Percentiles rank a stretch among this genome's conserved stretches.
These are phyloP conservation scores for Desoria tigrina DNA, from an alignment of 2,888 invertebrate genomes.

Conservation along the genomic window DNA sequence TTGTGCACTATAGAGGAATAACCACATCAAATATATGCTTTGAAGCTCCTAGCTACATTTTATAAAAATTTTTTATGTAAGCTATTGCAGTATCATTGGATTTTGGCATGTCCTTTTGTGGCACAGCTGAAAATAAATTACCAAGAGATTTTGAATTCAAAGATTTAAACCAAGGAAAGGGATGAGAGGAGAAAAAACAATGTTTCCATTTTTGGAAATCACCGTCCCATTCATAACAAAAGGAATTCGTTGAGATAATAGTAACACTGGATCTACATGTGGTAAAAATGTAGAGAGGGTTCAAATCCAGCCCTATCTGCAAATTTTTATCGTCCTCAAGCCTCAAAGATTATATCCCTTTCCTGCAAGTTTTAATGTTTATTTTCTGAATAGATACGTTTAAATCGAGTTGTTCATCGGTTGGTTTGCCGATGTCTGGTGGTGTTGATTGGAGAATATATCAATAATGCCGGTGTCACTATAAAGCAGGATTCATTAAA, in stretches of 20 bases:
- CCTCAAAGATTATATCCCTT: neutral
- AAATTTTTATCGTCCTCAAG: slow-evolving; percentile 8
- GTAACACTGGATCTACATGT: slow-evolving; percentile 14
- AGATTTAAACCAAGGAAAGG: too few relatives aligned
- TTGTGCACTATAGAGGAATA: too few relatives aligned
- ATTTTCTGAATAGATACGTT: neutral
- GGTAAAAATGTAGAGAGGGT: neutral
- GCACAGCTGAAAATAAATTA: slow-evolving; percentile 45
- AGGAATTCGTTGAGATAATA: slow-evolving; percentile 23
- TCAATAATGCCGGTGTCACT: slow-evolving; percentile 16
- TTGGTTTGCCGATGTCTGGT: neutral
- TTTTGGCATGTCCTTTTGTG: slow-evolving; percentile 35
- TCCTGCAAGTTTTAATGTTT: too few relatives aligned
- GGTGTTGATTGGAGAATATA: slow-evolving; percentile 20
- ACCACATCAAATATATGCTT: too few relatives aligned
- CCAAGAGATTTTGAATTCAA: slow-evolving; percentile 13
- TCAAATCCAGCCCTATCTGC: neutral
- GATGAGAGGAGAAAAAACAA: slow-evolving; percentile 33
- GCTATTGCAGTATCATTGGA: slow-evolving; percentile 7
- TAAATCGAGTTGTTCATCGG: slow-evolving; percentile 1
- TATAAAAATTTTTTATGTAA: too few relatives aligned
- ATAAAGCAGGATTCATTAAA: slow-evolving; percentile 1
- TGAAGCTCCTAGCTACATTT: too few relatives aligned
- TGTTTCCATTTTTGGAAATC: slow-evolving; percentile 46
- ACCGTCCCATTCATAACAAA: slow-evolving; percentile 43